These are phyloP conservation scores for Otocyon megalotis DNA, from an alignment of 2,113 vertebrate species.

Conservation along the genomic window DNA sequence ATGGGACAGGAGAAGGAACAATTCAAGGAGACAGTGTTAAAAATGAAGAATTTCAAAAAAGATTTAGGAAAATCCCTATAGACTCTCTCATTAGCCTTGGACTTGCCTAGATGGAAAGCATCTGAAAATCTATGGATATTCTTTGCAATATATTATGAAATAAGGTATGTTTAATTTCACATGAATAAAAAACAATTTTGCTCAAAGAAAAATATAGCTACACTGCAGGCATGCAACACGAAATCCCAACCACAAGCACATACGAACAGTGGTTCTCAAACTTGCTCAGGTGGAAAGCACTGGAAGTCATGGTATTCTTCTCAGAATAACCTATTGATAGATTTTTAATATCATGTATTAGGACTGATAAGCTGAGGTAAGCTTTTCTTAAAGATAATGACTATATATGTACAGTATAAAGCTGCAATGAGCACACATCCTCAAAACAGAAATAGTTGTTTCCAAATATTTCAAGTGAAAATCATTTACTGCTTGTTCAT, in stretches of 20 bases:
- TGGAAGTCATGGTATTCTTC: constrained; percentile 48
- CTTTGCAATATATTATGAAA: constrained; percentile 47
- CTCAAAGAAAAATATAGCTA: constrained; percentile 53
- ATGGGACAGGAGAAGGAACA: background rate
- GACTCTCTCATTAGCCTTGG: background rate
- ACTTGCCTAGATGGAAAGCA: constrained; percentile 65
- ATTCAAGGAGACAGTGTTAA: background rate
- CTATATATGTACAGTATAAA: constrained; percentile 44
- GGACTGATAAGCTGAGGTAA: constrained; percentile 25
- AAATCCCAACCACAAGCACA: constrained; percentile 51
- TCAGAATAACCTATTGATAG: constrained; percentile 57
- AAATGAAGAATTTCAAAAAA: constrained; percentile 43
- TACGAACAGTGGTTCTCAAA: constrained; percentile 45
- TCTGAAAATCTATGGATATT: constrained; percentile 32
- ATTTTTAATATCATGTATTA: constrained; percentile 61
- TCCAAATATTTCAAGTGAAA: constrained; percentile 58
- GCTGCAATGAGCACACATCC: background rate
- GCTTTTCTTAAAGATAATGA: constrained; percentile 51
- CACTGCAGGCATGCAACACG: background rate
- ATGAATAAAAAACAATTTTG: constrained; percentile 55
- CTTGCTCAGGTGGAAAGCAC: constrained; percentile 49
- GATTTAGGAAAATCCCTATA: background rate
- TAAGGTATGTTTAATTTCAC: constrained; percentile 58
- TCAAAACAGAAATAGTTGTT: constrained; percentile 59
- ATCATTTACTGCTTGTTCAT: constrained; percentile 32